Conservation (phyloP, 2,888 invertebrate genomes). For the Palloptera scutellata region DNA sequence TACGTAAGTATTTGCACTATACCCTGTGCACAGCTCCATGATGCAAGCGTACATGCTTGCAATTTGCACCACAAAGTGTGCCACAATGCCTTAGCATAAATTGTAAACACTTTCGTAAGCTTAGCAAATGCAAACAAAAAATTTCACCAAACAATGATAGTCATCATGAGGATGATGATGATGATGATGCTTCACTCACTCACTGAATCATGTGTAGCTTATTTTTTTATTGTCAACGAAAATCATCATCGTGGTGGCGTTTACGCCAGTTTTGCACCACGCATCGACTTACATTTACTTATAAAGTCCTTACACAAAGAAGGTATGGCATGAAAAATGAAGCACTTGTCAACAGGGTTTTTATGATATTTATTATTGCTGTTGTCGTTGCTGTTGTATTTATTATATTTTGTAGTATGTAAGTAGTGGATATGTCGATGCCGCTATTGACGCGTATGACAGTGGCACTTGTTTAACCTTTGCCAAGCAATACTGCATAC, state of each 20-base stretch:
- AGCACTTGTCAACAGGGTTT: constrained; percentile 3
- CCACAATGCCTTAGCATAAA: constrained; percentile 31
- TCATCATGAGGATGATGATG: too few species aligned
- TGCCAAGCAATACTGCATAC: too few species aligned
- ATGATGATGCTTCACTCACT: too few species aligned
- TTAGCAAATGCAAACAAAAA: constrained; percentile 15
- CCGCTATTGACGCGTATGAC: too few species aligned
- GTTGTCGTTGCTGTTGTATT: too few species aligned
- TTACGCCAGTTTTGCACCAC: background rate
- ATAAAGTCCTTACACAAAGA: background rate
- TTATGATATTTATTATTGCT: background rate
- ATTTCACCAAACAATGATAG: background rate
- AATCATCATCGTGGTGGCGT: background rate
- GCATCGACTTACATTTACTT: background rate
- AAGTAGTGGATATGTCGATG: too few species aligned
- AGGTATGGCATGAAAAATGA: background rate
- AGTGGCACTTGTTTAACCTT: too few species aligned
- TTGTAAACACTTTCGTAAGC: constrained; percentile 34
- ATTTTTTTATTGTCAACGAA: constrained; percentile 5
- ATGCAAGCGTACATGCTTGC: too few species aligned
- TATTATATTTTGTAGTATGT: too few species aligned
- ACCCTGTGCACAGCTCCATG: too few species aligned
- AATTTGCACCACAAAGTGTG: constrained; percentile 27
- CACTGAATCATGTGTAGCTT: background rate
- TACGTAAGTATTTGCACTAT: too few species aligned